phyloP scores from a whole-genome alignment of 2,797 vertebrate species.

The Furcifer pardalis region DNA sequence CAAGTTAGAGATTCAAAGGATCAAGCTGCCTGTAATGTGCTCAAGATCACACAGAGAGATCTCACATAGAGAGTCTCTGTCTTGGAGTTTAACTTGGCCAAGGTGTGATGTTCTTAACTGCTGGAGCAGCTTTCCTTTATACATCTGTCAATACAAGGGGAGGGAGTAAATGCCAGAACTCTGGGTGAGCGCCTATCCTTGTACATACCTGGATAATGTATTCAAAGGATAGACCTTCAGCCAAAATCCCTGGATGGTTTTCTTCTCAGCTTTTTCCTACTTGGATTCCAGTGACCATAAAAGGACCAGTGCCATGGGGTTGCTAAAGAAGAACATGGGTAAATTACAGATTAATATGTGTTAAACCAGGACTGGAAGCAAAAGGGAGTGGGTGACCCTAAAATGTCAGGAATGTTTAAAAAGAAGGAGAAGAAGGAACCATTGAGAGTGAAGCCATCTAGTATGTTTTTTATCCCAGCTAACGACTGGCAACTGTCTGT shows the following conservation, averaged over 20 bases:
- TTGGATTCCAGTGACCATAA: not conserved
- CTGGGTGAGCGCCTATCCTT: not conserved
- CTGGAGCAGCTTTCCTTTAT: constrained; percentile 25
- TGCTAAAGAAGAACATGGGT: too few species aligned
- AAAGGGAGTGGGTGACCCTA: not conserved
- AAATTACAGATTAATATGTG: not conserved
- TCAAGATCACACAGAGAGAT: constrained; percentile 34
- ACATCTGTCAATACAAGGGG: constrained; percentile 23
- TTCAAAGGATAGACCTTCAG: not conserved
- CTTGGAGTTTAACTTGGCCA: constrained; percentile 37
- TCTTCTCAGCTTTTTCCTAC: not conserved
- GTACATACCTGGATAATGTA: constrained; percentile 15
- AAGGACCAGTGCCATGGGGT: not conserved
- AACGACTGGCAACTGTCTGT: not conserved
- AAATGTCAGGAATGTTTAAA: not conserved
- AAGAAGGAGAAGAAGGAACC: not conserved
- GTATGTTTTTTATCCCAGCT: not conserved
- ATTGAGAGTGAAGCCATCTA: not conserved
- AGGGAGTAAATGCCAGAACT: constrained; percentile 22
- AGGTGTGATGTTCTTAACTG: constrained; percentile 1
- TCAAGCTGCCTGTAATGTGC: not conserved
- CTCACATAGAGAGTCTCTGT: constrained; percentile 32
- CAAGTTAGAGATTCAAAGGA: not conserved
- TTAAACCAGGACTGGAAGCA: not conserved
- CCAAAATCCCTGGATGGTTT: not conserved